These are phyloP conservation scores for Drosophila borealis DNA, from an alignment of 2,888 invertebrate species.

Conservation along the genomic window DNA sequence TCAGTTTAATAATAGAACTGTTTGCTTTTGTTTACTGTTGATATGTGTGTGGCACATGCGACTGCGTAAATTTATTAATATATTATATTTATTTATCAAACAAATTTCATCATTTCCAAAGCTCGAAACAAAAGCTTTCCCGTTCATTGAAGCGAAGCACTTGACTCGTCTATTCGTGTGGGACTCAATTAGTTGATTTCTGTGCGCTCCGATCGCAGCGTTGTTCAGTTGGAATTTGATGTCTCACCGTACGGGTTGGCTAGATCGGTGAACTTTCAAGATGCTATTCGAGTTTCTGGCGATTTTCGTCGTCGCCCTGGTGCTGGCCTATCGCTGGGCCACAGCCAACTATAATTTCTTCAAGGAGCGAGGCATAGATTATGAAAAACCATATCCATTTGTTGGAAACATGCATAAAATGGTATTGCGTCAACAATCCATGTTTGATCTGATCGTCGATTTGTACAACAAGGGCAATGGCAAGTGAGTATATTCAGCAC, in stretches of 20 bases:
- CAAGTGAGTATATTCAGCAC: slow-evolving; percentile 33
- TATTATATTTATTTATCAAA: slow-evolving; percentile 11
- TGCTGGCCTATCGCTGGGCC: slow-evolving; percentile 73
- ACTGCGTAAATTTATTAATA: neutral
- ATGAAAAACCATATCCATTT: slow-evolving; percentile 33
- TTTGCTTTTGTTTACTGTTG: neutral
- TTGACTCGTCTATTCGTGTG: neutral
- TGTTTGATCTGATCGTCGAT: slow-evolving; percentile 39
- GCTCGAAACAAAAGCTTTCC: slow-evolving; percentile 25
- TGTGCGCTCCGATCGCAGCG: neutral
- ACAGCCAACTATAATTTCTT: slow-evolving; percentile 66
- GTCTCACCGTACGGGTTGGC: neutral
- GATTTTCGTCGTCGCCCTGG: slow-evolving; percentile 30
- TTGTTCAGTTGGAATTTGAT: slow-evolving; percentile 13
- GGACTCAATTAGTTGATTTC: slow-evolving; percentile 9
- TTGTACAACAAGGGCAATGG: slow-evolving; percentile 22
- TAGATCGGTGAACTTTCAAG: slow-evolving; percentile 5
- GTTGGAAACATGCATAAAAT: slow-evolving; percentile 43
- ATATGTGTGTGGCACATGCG: neutral
- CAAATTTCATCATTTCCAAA: slow-evolving; percentile 26
- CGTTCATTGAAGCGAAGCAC: neutral
- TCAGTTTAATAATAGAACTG: slow-evolving; percentile 1
- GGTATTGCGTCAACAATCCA: slow-evolving; percentile 27
- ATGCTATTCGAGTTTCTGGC: slow-evolving; percentile 39
- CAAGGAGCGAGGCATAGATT: slow-evolving; percentile 66